Evolutionary conservation across 2,113 vertebrate species (phyloP), one percentile per base, ranked within the genome.

Genomic region (Plestiodon gilberti): DNA sequence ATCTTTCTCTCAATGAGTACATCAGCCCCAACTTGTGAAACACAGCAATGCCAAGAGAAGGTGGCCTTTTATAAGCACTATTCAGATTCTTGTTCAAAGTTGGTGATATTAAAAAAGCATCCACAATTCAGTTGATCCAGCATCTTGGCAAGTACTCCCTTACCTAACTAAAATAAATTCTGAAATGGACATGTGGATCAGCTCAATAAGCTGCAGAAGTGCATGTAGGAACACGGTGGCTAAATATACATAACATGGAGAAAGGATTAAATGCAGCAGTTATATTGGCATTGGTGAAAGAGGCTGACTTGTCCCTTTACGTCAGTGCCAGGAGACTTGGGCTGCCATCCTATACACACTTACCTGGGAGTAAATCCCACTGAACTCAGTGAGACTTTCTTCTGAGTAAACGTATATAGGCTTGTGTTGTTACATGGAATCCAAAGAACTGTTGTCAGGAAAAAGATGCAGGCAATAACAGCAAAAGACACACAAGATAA

Each of bases 71-170:
- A 73, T 22, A 87, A 30, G 14, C 30, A 82, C 73, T 7, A 2
- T 81, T 81, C 62, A n/a, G 65, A 83, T 86, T 77, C 30, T 64
- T 82, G 20, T 40, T 73, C 57, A 62, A 61, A 65, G 57, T 65
- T 80, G 33, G 62, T 70, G 67, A 61, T 23, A 67, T 62, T 52
- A 55, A 20, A 71, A 64, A n/a, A 33, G 48, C n/a, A 28, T n/a
- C 48, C 3, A 23, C 40, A 22, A 38, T 64, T 84, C 38, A 25
- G 48, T 76, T 40, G 40, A 61, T 38, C 20, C 57, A 70, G 15
- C 18, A 70, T 30, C 73, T 70, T 59, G 77, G 52, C 33, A 85
- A 22, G 48, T 40, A 15, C 64, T 67, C 62, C n/a, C 43, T 30
- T 28, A 67, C 38, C n/a, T 38, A 48, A 70, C n/a, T 8, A 33